Conservation (phyloP, 1,140 invertebrate genomes). For the Halictus rubicundus region DNA sequence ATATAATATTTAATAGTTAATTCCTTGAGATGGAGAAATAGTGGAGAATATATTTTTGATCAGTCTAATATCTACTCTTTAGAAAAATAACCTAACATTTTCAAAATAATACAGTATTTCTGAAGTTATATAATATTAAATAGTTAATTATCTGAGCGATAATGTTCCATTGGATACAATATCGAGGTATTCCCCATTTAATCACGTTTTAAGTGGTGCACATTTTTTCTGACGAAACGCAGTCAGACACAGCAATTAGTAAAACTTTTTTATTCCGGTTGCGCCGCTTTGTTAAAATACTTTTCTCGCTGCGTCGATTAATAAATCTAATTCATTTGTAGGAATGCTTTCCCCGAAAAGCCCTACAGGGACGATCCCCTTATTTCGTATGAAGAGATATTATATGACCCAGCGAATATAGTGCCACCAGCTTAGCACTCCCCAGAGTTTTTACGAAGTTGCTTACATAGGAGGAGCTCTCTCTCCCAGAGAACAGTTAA, state of each 20-base stretch:
- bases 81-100: too few species aligned
- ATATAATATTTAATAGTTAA: too few species aligned
- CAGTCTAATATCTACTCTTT: too few species aligned
- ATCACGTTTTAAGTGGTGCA: too few species aligned
- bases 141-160: too few species aligned
- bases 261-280: not conserved
- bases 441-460: constrained; percentile 20
- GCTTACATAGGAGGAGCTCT: constrained; percentile 4
- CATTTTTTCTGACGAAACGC: too few species aligned
- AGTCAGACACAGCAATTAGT: not conserved
- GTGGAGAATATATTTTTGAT: too few species aligned
- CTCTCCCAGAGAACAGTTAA: constrained; percentile 7
- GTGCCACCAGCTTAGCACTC: constrained; percentile 11
- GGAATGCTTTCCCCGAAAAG: not conserved
- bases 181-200: too few species aligned
- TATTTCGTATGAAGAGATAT: constrained; percentile 27
- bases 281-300: not conserved
- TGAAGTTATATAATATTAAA: too few species aligned
- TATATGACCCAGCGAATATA: not conserved
- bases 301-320: not conserved
- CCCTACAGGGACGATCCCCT: not conserved
- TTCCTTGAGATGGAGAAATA: too few species aligned
- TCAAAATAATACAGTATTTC: too few species aligned
- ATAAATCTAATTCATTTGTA: not conserved
- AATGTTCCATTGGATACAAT: too few species aligned